These are phyloP conservation scores for Timema cristinae DNA, from an alignment of 2,888 invertebrate species.

Conservation along the genomic window DNA sequence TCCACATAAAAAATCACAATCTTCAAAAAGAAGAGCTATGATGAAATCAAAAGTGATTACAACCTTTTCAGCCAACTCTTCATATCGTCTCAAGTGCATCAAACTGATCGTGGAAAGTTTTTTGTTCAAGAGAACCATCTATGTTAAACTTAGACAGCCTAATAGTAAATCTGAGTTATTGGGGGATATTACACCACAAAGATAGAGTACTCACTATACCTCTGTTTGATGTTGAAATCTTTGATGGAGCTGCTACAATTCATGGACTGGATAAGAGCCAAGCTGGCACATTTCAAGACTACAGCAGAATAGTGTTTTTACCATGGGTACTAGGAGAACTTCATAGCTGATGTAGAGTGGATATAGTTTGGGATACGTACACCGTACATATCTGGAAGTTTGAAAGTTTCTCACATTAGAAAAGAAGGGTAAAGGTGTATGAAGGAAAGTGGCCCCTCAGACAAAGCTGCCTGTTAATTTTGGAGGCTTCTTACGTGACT, in stretches of 20 bases:
- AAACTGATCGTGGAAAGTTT: constrained; percentile 1
- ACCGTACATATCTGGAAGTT: neutral
- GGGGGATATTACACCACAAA: neutral
- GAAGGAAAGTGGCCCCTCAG: constrained; percentile 1
- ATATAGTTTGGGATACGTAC: neutral
- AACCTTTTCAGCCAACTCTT: constrained; percentile 8
- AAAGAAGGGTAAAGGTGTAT: neutral
- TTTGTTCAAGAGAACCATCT: neutral
- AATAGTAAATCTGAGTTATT: neutral
- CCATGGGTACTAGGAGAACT: neutral
- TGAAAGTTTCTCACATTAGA: neutral
- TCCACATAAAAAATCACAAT: constrained; percentile 6
- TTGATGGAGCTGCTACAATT: constrained; percentile 1
- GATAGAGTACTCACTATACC: neutral
- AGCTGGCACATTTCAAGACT: constrained; percentile 4
- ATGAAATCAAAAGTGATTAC: neutral
- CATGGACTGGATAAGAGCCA: neutral
- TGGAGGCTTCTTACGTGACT: neutral
- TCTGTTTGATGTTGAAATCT: neutral
- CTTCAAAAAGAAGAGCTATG: neutral
- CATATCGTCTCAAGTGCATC: neutral
- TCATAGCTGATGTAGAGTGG: neutral
- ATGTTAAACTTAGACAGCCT: neutral
- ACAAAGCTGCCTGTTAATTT: constrained; percentile 1
- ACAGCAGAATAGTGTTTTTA: neutral